Base-by-base conservation (phyloP, 2,888 invertebrate genomes). In the Gnatocerus cornutus region DNA sequence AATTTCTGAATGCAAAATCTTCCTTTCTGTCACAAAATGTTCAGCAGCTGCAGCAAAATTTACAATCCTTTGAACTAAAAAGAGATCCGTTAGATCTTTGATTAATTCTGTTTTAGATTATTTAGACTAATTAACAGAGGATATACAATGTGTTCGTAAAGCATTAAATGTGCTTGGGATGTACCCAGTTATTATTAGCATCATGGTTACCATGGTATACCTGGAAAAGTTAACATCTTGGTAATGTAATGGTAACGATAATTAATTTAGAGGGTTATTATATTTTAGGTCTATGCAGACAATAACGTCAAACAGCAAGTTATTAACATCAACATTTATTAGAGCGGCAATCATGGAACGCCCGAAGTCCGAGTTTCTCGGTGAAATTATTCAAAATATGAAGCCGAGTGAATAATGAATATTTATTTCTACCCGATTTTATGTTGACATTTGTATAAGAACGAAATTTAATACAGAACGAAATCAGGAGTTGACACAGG, bases 401-500 rank as follows among this genome's bases (percentile, higher is more conserved):
- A 13, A 10, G 30, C 3, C 13, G 14, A 12, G 4, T 13, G 37
- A 12, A 14, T 30, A 53, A 53, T 53, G 37, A 33, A 53, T 53
- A 37, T 53, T 53, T 53, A 53, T 53, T 53, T 33, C 27, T 10
- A 10, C 4, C 14, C 10, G 53, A 21, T 33, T 33, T 53, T 12
- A 7, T 37, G 37, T 33, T 30, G 53, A 53, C 37, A 14, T 33
- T 33, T 13, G 8, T 33, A 30, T 14, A 53, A 53, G 7, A 53
- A 27, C 27, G 13, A 43, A 21, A 41, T 39, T 37, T 39, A 39
- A 39, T 21, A 13, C 12, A 12, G 46, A 9, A 45, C 21, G 16
- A 33, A 27, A 30, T 41, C 41, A 16, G 30, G 41, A 56, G 56
- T 56, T 56, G 56, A 14, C 56, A 56, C 43, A 56, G 59, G 59